Evolutionary conservation across 2,888 invertebrate genomes (phyloP).

Genomic region (Asteroscopus sphinx): DNA sequence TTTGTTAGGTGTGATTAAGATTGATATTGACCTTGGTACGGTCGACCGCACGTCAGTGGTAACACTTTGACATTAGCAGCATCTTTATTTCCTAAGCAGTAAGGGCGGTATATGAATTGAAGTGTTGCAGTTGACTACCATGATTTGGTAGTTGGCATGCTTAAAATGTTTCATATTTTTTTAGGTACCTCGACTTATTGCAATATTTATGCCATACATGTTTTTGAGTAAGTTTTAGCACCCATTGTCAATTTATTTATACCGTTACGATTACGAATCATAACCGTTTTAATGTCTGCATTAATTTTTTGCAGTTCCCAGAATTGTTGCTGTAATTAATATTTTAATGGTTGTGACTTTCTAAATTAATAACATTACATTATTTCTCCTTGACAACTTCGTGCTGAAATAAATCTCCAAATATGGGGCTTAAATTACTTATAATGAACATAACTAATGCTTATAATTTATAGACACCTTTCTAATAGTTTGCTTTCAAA

Average conservation of each 20-base stretch:
- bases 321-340: conserved; percentile 17
- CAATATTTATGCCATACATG: conserved; percentile 14
- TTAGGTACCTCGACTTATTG: neutral
- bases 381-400: conserved; percentile 8
- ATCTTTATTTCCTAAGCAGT: too few relatives aligned
- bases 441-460: conserved; percentile 1
- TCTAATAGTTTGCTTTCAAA: conserved; percentile 22
- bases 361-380: conserved; percentile 6
- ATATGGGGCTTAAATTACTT: neutral
- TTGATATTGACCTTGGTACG: conserved; percentile 47
- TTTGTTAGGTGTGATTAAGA: conserved; percentile 54
- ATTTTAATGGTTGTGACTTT: conserved; percentile 11
- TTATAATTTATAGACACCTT: conserved; percentile 9
- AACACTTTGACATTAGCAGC: too few relatives aligned
- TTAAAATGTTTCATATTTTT: conserved; percentile 1
- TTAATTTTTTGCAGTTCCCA: conserved; percentile 30
- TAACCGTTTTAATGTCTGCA: conserved; percentile 27
- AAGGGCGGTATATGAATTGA: too few relatives aligned
- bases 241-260: conserved; percentile 38
- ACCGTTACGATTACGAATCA: conserved; percentile 29
- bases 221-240: conserved; percentile 31
- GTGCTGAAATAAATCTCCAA: neutral
- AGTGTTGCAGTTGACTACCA: too few relatives aligned
- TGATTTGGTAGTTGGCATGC: conserved; percentile 14
- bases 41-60: too few relatives aligned